Percentiles rank a stretch among this genome's conserved stretches.
Conservation (phyloP, 2,888 invertebrate genomes). For the Stenodema calcarata region DNA sequence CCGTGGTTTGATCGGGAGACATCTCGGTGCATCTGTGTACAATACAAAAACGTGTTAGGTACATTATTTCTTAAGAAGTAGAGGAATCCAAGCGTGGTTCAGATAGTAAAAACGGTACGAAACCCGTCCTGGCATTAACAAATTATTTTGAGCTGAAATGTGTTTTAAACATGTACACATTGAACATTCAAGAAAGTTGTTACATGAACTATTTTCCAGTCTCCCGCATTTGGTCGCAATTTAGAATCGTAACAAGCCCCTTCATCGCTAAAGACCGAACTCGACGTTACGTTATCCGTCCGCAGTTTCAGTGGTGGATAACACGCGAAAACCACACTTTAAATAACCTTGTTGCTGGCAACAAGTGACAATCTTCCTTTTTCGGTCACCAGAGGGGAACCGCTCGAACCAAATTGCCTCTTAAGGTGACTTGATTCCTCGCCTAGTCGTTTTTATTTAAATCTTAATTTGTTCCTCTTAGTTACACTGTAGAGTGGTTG, state of each 20-base stretch:
- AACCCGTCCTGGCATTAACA: no score
- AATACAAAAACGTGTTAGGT: no score
- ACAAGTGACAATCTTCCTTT: neutral
- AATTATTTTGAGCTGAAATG: neutral
- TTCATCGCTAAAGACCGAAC: neutral
- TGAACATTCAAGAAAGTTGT: no score
- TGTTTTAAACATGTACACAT: no score
- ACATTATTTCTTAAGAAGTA: no score
- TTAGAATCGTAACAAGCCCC: neutral
- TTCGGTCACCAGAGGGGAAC: neutral
- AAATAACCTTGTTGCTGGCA: neutral
- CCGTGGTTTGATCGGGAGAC: neutral
- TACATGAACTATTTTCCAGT: no score
- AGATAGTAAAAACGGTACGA: no score
- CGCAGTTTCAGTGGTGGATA: neutral
- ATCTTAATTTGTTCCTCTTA: neutral
- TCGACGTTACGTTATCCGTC: neutral
- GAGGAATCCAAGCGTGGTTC: no score
- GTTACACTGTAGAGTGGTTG: neutral
- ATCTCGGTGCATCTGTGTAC: neutral
- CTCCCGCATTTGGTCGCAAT: neutral
- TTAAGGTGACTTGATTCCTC: neutral
- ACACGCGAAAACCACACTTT: neutral
- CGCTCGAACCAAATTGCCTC: neutral
- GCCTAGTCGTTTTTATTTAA: neutral